Conservation (phyloP, 2,888 invertebrate species). For the Zootermopsis nevadensis region DNA sequence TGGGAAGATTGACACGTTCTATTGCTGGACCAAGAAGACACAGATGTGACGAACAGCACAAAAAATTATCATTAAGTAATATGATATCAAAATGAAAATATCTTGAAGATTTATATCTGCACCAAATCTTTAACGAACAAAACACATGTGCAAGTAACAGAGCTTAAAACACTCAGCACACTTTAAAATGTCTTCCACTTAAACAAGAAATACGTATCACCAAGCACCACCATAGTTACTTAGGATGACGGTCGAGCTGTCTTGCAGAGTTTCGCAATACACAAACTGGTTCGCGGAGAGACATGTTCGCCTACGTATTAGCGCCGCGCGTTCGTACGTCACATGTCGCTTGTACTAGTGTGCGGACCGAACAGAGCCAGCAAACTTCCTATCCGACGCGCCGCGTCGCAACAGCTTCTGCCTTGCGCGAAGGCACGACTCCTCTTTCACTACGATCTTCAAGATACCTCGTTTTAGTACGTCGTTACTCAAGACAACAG, state of each 20-base stretch:
- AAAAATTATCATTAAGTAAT: background rate
- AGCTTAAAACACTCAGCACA: background rate
- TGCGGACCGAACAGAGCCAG: conserved; percentile 8
- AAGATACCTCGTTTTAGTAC: background rate
- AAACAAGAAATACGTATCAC: background rate
- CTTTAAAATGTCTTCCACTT: background rate
- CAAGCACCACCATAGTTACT: background rate
- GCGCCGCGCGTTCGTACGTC: background rate
- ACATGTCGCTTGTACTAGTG: background rate
- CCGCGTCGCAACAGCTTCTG: background rate
- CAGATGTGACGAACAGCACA: background rate
- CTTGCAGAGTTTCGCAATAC: background rate
- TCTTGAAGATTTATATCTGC: background rate
- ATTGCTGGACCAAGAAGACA: background rate
- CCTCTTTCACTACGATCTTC: background rate
- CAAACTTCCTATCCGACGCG: background rate
- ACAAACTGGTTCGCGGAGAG: background rate
- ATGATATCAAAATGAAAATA: background rate
- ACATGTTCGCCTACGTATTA: background rate
- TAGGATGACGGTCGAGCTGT: background rate
- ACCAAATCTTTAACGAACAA: background rate
- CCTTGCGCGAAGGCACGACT: conserved; percentile 10
- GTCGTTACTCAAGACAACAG: background rate
- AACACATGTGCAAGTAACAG: background rate
- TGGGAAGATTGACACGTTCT: background rate